These are phyloP conservation scores for Enteromius mattozi DNA, from an alignment of 2,797 vertebrate species.

Conservation along the genomic window DNA sequence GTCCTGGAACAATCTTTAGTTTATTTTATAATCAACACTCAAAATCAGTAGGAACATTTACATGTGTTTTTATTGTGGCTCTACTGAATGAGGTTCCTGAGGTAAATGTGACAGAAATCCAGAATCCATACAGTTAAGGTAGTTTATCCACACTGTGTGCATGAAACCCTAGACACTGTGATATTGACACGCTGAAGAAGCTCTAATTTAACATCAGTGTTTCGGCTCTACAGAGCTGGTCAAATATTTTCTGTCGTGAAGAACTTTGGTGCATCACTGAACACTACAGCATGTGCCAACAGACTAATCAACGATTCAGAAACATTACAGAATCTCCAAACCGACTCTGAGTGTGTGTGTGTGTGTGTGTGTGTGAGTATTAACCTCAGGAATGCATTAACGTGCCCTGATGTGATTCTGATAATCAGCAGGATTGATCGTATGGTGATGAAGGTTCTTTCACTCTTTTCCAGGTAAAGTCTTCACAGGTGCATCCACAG, in stretches of 20 bases:
- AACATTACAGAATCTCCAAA: not conserved
- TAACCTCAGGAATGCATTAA: not conserved
- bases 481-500: slow-evolving; percentile 71
- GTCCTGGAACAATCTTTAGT: not conserved
- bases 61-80: not conserved
- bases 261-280: not conserved
- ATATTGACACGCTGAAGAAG: not conserved
- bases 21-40: not conserved
- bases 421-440: too few species aligned
- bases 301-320: not conserved
- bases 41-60: not conserved
- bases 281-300: not conserved
- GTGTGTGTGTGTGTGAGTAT: not conserved
- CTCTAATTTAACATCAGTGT: not conserved
- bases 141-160: not conserved
- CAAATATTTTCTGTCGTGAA: not conserved
- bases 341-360: not conserved
- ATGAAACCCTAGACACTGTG: not conserved
- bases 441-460: not conserved
- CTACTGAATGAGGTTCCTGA: not conserved
- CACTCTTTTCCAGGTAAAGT: slow-evolving; percentile 77
- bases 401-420: not conserved
- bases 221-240: not conserved
- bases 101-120: not conserved
- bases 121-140: too few species aligned